Base-by-base conservation (phyloP, 1,140 invertebrate species). In the Drosophila tristis region DNA sequence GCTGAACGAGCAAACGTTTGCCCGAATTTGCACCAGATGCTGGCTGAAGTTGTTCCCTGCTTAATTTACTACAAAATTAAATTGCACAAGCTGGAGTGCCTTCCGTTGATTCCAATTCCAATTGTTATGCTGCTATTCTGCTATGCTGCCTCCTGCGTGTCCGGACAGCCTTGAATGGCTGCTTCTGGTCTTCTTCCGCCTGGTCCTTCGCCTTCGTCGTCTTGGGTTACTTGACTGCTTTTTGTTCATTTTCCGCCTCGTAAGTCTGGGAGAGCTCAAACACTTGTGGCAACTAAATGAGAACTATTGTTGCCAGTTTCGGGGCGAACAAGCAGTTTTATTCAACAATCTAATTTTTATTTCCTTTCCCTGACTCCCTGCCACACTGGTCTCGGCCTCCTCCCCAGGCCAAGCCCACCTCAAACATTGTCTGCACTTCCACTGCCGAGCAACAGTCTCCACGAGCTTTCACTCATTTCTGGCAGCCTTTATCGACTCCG, bases 61-160 rank as follows among this genome's bases (percentile, higher is more conserved):
- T 66, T 78, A 78, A 76, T 78, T 75, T 78, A 78, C 66, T 78
- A 78, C 76, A 76, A 78, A 78, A 78, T 78, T 72, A 76, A 78
- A 78, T 78, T 78, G 73, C 60, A 66, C 55, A 65, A 72, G 72
- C 51, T 56, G 62, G 73, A 72, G 72, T 66, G 66, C 57, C 73
- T 71, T 78, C 58, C 63, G 72, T 13, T 39, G 35, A 39, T 39
- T 39, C 35, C 31, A 55, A 16, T 67, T 58, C 73, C 56, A 73
- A 76, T 72, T 72, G 73, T 74, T 13, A 39, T 73, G 62, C 67
- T 72, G 62, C 35, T 7, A 29, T 49, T 42, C 44, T 63, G 53
- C 35, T 7, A 29, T 49, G 48, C 44, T 63, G 53, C 53, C 54
- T 62, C 59, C 53, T 58, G 59, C 59, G 43, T 72, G 60, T 68